Evolutionary conservation across 2,888 invertebrate genomes (phyloP), one percentile per base, ranked within the genome.

Genomic region (Lycaena phlaeas): DNA sequence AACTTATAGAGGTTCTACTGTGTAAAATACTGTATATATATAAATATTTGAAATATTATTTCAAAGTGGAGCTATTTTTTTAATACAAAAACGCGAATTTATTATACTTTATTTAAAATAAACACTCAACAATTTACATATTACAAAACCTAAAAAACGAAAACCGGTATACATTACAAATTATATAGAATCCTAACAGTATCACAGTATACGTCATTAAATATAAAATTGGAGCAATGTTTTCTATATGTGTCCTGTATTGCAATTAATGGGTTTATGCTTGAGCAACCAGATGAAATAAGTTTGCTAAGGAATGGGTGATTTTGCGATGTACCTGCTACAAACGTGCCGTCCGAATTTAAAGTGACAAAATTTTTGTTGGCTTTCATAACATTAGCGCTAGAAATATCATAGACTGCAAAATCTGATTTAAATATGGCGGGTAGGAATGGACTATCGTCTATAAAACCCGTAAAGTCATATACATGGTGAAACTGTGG

Each of bases 281-380:
- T 60, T 51, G 64, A 65, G 43, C 61, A 70, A 10, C 59, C 66
- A 34, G 57, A 53, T 1, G 64, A 52, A 14, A 77, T 50, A 30
- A 82, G 44, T 43, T 67, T 56, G 10, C 59, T 60, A 38, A 82
- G 57, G 43, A 81, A 68, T 5, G 72, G 76, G 53, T 82, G 78
- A 14, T 61, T 49, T 15, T 50, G 59, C 1, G 65, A 54, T 3
- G 72, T 56, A 14, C 74, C 67, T 15, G 81, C 68, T 3, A 81
- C 49, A 49, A 81, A 79, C n/a, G 46, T 43, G 2, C 81, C 81
- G 30, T 71, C 69, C n/a, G 60, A 47, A 28, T 64, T 64, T 9
- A 81, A 51, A 7, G 73, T 63, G 0, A 78, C 55, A 34, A 72
- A 48, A 11, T 51, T 47, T 1, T 38, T 40, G 4, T 29, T 38